Conservation (phyloP, 2,113 vertebrate genomes). For the Sphyrna mokarran region DNA sequence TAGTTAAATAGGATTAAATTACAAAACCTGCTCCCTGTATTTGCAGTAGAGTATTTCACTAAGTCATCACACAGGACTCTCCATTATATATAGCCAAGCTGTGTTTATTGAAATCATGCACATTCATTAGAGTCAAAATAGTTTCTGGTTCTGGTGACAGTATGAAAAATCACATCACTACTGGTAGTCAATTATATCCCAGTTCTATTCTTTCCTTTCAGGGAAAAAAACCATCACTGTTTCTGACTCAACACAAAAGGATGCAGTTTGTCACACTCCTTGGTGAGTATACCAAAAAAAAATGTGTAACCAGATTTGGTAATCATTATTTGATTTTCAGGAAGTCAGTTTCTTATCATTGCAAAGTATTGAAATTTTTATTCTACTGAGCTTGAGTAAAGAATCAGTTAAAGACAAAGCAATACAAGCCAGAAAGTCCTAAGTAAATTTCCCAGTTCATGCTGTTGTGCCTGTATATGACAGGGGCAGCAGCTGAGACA, state of each 20-base stretch:
- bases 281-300: conserved; percentile 18
- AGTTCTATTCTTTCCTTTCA: neutral
- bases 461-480: neutral
- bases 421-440: neutral
- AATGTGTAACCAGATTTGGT: too few relatives aligned
- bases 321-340: neutral
- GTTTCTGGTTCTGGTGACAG: neutral
- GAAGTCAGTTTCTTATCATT: neutral
- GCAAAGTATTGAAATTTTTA: neutral
- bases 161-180: neutral
- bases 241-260: neutral
- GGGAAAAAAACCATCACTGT: neutral
- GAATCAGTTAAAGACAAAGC: neutral
- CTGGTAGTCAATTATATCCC: neutral
- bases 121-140: neutral
- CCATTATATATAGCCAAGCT: too few relatives aligned
- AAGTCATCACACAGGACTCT: neutral
- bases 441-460: neutral
- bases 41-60: neutral
- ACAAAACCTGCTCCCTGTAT: neutral
- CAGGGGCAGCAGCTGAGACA: neutral
- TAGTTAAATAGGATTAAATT: neutral
- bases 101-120: neutral
- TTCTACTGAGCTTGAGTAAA: neutral
- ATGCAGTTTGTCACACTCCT: neutral